Evolutionary conservation across 2,888 invertebrate species (phyloP), one percentile per base, ranked within the genome.

Genomic region (Leptarthrus brevirostris): DNA sequence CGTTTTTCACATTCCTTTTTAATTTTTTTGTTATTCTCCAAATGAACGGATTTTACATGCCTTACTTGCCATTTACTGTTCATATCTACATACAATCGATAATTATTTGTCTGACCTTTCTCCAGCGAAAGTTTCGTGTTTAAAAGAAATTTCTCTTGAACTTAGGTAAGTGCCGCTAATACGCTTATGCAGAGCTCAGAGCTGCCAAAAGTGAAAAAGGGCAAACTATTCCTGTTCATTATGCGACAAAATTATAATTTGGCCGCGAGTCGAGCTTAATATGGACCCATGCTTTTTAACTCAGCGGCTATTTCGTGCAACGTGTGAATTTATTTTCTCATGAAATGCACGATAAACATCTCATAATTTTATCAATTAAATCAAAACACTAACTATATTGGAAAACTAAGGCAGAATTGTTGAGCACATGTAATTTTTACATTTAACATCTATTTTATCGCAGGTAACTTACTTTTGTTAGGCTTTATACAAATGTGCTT

Each of bases 401-500:
- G 20, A 12, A 20, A 58, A 20, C 54, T 16, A 2, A 53, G 2
- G n/a, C n/a, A n/a, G n/a, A n/a, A n/a, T n/a, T n/a, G n/a, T n/a
- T n/a, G n/a, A n/a, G n/a, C n/a, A n/a, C n/a, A n/a, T n/a, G n/a
- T 6, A 30, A 30, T 30, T 4, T 30, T 30, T 8, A 6, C 30
- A 30, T 30, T 30, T 30, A 30, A 8, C 8, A 1, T 30, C 5
- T 30, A 30, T n/a, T n/a, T n/a, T n/a, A n/a, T n/a, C n/a, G n/a
- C n/a, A n/a, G n/a, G n/a, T n/a, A n/a, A 47, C 75, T 73, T 53
- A 75, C 75, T 75, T 40, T 64, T 71, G 58, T 74, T 75, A 56
- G 73, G 71, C 69, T 44, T 71, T 22, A 72, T 64, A 58, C 75
- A 75, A 34, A 75, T 70, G 54, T 73, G 75, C 61, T 71, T 73